Percentiles rank a stretch among this genome's conserved stretches.
phyloP scores from a whole-genome alignment of 2,888 invertebrate genomes.

The Drosophila eohydei region DNA sequence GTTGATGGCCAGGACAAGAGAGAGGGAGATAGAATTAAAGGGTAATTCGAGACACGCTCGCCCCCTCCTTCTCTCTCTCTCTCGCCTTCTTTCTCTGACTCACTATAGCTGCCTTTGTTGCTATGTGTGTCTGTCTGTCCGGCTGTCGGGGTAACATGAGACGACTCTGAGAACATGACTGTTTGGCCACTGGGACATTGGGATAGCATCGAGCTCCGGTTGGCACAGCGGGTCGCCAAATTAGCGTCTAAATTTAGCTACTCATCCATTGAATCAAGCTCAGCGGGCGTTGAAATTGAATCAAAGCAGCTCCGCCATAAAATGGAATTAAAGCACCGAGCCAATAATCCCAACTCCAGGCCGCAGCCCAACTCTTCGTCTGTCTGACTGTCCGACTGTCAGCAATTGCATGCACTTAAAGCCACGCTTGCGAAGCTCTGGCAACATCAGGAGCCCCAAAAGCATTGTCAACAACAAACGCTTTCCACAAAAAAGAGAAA shows the following conservation, averaged over 20 bases:
- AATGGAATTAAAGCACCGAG: conserved; percentile 15
- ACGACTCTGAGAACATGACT: conserved; percentile 28
- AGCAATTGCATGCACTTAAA: conserved; percentile 16
- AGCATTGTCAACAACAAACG: conserved; percentile 30
- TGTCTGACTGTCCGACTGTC: not conserved
- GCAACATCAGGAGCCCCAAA: conserved; percentile 7
- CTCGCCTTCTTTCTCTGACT: conserved; percentile 1
- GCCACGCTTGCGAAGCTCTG: not conserved
- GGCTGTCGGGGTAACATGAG: conserved; percentile 25
- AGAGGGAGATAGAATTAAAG: conserved; percentile 12
- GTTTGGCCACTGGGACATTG: conserved; percentile 18
- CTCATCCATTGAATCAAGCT: conserved; percentile 52
- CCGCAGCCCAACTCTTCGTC: not conserved
- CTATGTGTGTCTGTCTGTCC: not conserved
- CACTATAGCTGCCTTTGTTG: not conserved
- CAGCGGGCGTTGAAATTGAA: conserved; percentile 42
- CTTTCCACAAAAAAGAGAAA: not conserved
- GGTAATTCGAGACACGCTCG: conserved; percentile 36
- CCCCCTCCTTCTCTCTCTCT: not conserved
- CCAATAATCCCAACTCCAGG: conserved; percentile 16
- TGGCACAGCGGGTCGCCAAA: conserved; percentile 63
- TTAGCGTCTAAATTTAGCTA: conserved; percentile 76
- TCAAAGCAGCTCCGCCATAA: conserved; percentile 26
- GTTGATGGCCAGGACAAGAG: conserved; percentile 14
- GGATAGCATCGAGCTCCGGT: conserved; percentile 26